Evolutionary conservation across 2,113 vertebrate genomes (phyloP).

Genomic region (Synchiropus splendidus): DNA sequence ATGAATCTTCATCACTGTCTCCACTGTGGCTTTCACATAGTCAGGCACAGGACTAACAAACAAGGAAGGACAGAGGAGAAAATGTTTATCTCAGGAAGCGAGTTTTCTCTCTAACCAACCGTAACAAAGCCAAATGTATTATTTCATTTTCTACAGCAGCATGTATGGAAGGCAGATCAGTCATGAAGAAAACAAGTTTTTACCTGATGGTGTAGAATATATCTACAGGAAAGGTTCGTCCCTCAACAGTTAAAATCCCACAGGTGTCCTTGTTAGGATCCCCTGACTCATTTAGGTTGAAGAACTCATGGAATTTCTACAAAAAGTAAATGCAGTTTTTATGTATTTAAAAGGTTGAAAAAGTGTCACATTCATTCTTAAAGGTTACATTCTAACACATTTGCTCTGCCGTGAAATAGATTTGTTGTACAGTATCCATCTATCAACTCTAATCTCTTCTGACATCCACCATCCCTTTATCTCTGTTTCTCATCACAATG

Average conservation of each 20-base stretch:
- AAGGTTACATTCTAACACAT: constrained; percentile 25
- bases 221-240: constrained; percentile 90
- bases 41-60: constrained; percentile 85
- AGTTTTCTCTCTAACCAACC: no score
- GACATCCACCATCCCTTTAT: constrained; percentile 23
- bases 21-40: constrained; percentile 93
- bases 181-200: no score
- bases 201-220: constrained; percentile 96
- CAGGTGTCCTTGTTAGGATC: constrained; percentile 91
- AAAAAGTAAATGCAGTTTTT: constrained; percentile 7
- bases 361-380: constrained; percentile 3
- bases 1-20: constrained; percentile 95
- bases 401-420: constrained; percentile 25
- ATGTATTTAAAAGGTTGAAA: constrained; percentile 4
- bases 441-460: constrained; percentile 25
- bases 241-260: constrained; percentile 89
- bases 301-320: constrained; percentile 96
- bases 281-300: constrained; percentile 86
- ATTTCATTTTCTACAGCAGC: no score
- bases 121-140: no score
- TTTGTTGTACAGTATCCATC: constrained; percentile 25
- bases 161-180: no score
- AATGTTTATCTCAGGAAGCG: no score
- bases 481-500: constrained; percentile 8
- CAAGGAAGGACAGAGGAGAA: constrained; percentile 9